phyloP scores from a whole-genome alignment of 2,888 invertebrate species.

The Macroteleia sp. region DNA sequence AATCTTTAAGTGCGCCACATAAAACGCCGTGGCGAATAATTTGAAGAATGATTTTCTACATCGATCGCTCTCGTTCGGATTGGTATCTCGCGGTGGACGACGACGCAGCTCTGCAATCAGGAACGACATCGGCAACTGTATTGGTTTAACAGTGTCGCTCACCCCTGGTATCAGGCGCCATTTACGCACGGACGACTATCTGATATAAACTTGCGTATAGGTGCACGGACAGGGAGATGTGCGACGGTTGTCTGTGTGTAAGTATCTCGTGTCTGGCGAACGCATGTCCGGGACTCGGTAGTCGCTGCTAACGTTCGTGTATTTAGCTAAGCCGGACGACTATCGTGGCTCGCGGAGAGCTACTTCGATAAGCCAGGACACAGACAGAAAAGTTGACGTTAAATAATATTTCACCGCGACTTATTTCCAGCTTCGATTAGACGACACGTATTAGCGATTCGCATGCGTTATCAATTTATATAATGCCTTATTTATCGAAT shows the following conservation, averaged over 20 bases:
- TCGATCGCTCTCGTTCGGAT: constrained; percentile 35
- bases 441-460: constrained; percentile 32
- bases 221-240: constrained; percentile 8
- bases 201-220: constrained; percentile 51
- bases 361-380: constrained; percentile 55
- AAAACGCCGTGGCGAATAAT: constrained; percentile 24
- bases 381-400: constrained; percentile 30
- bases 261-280: constrained; percentile 37
- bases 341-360: constrained; percentile 37
- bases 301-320: constrained; percentile 15
- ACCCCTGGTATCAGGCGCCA: constrained; percentile 65
- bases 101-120: constrained; percentile 45
- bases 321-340: constrained; percentile 46
- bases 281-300: constrained; percentile 51
- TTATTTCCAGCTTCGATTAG: constrained; percentile 51
- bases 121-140: constrained; percentile 55
- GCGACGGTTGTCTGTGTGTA: constrained; percentile 19
- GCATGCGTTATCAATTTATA: constrained; percentile 43
- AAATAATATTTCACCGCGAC: constrained; percentile 55
- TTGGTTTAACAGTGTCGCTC: constrained; percentile 61
- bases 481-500: constrained; percentile 58
- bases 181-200: constrained; percentile 59
- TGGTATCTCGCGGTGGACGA: constrained; percentile 41
- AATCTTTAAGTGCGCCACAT: constrained; percentile 27
- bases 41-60: constrained; percentile 42